Conservation (phyloP, 2,888 invertebrate species). For the Panopea generosa region DNA sequence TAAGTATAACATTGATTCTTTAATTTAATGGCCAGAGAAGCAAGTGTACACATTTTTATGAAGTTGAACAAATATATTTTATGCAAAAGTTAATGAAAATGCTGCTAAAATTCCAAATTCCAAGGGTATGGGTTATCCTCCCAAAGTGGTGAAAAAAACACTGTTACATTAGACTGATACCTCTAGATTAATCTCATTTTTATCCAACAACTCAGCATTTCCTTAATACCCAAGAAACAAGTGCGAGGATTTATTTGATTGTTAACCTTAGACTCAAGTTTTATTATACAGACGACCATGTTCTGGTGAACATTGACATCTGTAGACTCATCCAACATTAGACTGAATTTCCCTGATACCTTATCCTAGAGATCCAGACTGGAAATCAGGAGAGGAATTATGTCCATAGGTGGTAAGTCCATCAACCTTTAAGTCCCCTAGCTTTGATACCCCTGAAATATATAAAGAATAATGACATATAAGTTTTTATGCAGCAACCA, state of each 20-base stretch:
- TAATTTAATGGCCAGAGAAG: too few relatives aligned
- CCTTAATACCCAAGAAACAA: constrained; percentile 37
- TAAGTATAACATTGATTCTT: too few relatives aligned
- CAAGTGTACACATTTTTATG: too few relatives aligned
- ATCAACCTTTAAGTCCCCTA: constrained; percentile 17
- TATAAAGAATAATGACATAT: neutral
- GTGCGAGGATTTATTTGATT: constrained; percentile 28
- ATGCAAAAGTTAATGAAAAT: too few relatives aligned
- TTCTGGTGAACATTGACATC: constrained; percentile 40
- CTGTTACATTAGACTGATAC: too few relatives aligned
- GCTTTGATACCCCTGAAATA: constrained; percentile 20
- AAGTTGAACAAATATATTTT: too few relatives aligned
- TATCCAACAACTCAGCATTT: too few relatives aligned
- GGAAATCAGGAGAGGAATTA: constrained; percentile 5
- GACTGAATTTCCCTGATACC: constrained; percentile 11
- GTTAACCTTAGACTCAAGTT: constrained; percentile 17
- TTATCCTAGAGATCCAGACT: constrained; percentile 7
- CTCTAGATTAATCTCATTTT: too few relatives aligned
- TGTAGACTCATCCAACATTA: constrained; percentile 39
- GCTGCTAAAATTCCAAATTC: too few relatives aligned
- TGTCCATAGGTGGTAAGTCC: constrained; percentile 13
- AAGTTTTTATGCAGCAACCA: too few relatives aligned
- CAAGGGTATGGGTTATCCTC: too few relatives aligned
- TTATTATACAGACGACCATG: constrained; percentile 31
- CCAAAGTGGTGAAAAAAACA: too few relatives aligned